Evolutionary conservation across 2,888 invertebrate species (phyloP).

Genomic region (Napeogenes sylphis): DNA sequence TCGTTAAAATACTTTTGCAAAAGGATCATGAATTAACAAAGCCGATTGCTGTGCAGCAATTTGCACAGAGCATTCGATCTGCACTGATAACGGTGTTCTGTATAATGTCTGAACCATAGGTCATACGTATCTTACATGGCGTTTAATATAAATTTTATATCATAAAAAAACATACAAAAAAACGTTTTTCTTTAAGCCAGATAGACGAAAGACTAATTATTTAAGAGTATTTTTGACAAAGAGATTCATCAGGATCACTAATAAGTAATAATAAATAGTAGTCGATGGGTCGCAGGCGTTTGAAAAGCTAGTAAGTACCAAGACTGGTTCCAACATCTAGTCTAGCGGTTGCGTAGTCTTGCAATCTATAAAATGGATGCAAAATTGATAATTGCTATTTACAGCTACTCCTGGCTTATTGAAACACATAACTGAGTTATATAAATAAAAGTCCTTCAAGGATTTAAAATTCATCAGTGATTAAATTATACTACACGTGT

Average conservation of each 20-base stretch:
- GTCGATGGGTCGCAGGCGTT: neutral
- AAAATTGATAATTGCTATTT: neutral
- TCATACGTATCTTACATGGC: neutral
- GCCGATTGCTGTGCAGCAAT: neutral
- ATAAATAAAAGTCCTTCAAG: neutral
- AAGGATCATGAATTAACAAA: too few relatives aligned
- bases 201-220: too few relatives aligned
- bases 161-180: neutral
- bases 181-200: too few relatives aligned
- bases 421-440: neutral
- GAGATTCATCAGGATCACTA: neutral
- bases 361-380: neutral
- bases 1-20: too few relatives aligned
- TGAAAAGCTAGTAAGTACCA: constrained; percentile 36
- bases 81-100: constrained; percentile 15
- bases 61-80: constrained; percentile 15
- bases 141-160: neutral
- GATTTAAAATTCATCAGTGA: too few relatives aligned
- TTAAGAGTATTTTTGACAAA: constrained; percentile 6
- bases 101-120: constrained; percentile 8
- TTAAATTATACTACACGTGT: too few relatives aligned
- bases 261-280: neutral
- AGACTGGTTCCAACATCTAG: constrained; percentile 44
- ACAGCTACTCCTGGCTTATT: neutral
- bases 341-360: constrained; percentile 36